Conservation (phyloP, 2,113 vertebrate species). For the Aptenodytes forsteri region DNA sequence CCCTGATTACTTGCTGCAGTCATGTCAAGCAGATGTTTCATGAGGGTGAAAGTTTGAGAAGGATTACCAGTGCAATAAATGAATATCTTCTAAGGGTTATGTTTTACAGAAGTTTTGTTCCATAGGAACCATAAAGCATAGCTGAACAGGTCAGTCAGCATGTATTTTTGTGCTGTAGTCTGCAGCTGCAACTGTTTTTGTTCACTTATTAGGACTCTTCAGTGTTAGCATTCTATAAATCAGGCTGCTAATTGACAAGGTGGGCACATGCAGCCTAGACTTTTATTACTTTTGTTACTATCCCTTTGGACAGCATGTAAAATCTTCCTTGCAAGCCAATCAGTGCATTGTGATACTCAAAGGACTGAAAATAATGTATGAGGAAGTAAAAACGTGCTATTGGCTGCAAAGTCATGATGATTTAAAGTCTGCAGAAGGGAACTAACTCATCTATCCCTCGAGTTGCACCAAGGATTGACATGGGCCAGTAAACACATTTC, state of each 20-base stretch:
- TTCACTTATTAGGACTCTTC: not conserved
- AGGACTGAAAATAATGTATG: not conserved
- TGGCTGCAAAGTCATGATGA: not conserved
- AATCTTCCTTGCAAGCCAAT: not conserved
- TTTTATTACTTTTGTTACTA: not conserved
- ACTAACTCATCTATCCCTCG: not conserved
- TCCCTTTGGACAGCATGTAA: not conserved
- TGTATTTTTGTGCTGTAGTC: not conserved
- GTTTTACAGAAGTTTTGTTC: not conserved
- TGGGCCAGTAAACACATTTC: not conserved
- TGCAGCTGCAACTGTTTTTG: not conserved
- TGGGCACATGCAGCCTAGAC: not conserved
- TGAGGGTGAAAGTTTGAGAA: not conserved
- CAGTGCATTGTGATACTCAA: not conserved
- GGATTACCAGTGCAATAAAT: not conserved
- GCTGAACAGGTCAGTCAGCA: not conserved
- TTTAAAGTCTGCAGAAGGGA: not conserved
- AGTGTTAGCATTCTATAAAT: not conserved
- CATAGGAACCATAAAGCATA: not conserved
- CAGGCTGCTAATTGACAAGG: not conserved
- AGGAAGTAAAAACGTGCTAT: not conserved
- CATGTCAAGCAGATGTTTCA: not conserved
- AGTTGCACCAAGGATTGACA: not conserved
- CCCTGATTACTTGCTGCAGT: not conserved
- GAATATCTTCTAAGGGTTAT: not conserved